Evolutionary conservation across 2,888 invertebrate genomes (phyloP).

Genomic region (Megastigmus dorsalis): DNA sequence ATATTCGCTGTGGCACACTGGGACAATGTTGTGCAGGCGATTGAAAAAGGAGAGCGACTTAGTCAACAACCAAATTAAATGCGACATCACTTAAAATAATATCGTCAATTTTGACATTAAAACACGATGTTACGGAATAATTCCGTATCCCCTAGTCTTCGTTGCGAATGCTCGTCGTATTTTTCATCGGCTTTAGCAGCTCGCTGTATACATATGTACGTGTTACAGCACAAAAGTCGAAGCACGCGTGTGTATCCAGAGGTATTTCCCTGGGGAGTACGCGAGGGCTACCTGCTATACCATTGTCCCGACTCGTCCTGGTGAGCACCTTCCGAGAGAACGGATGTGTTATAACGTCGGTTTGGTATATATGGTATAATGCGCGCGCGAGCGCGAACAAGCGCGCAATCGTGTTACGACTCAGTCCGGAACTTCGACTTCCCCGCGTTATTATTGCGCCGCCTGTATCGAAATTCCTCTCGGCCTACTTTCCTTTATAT

Average conservation of each 20-base stretch:
- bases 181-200: too few species aligned
- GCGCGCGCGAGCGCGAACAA: constrained; percentile 33
- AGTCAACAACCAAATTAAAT: too few species aligned
- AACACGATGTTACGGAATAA: too few species aligned
- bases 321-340: not conserved
- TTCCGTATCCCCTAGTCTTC: too few species aligned
- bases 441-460: too few species aligned
- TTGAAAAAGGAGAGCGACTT: too few species aligned
- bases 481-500: constrained; percentile 38
- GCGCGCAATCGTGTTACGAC: constrained; percentile 48
- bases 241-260: constrained; percentile 15
- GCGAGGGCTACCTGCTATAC: constrained; percentile 5
- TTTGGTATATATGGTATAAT: constrained; percentile 42
- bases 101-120: too few species aligned
- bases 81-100: too few species aligned
- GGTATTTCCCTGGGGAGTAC: constrained; percentile 42
- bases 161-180: too few species aligned
- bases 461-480: constrained; percentile 39
- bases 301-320: constrained; percentile 34
- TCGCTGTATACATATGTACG: too few species aligned
- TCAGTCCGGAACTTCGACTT: constrained; percentile 9
- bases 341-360: constrained; percentile 34
- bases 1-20: too few species aligned
- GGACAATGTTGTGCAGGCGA: too few species aligned
- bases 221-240: constrained; percentile 22